These are phyloP conservation scores for Sebastes kiyomatsui DNA, from an alignment of 2,797 vertebrate genomes.

Conservation along the genomic window DNA sequence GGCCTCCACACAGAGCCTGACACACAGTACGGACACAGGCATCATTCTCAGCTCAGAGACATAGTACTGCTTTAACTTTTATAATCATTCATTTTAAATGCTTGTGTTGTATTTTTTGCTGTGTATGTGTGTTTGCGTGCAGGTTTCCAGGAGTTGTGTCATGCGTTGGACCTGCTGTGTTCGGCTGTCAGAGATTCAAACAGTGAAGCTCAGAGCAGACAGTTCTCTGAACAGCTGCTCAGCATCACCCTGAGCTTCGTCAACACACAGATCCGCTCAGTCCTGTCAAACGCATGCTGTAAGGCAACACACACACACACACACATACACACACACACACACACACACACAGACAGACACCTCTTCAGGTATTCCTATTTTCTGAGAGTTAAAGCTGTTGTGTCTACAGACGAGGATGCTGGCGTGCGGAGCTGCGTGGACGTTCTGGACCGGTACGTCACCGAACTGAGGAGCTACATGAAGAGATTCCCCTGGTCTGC, in stretches of 20 bases:
- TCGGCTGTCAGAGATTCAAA: conserved; percentile 89
- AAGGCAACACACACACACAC: conserved; percentile 31
- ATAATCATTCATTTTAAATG: too few relatives aligned
- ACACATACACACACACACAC: neutral
- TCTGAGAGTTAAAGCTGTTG: neutral
- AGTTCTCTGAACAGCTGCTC: conserved; percentile 94
- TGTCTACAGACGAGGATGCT: conserved; percentile 82
- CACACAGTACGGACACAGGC: conserved; percentile 78
- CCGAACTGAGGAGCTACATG: conserved; percentile 88
- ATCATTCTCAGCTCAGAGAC: neutral
- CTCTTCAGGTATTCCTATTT: too few relatives aligned
- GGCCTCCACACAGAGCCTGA: conserved; percentile 67
- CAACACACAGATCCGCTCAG: conserved; percentile 85
- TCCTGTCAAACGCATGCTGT: conserved; percentile 83
- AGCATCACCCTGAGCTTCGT: conserved; percentile 89
- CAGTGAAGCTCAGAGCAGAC: conserved; percentile 90
- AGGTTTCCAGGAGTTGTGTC: conserved; percentile 89
- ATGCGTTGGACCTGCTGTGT: conserved; percentile 90
- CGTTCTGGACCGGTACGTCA: conserved; percentile 88
- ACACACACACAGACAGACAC: neutral
- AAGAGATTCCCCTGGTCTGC: conserved; percentile 85
- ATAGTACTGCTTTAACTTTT: too few relatives aligned
- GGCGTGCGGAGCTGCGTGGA: conserved; percentile 82
- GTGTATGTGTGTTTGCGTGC: neutral
- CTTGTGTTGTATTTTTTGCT: too few relatives aligned